phyloP scores from a whole-genome alignment of 92 coral and sea anemone species.

The Ricordea florida region DNA sequence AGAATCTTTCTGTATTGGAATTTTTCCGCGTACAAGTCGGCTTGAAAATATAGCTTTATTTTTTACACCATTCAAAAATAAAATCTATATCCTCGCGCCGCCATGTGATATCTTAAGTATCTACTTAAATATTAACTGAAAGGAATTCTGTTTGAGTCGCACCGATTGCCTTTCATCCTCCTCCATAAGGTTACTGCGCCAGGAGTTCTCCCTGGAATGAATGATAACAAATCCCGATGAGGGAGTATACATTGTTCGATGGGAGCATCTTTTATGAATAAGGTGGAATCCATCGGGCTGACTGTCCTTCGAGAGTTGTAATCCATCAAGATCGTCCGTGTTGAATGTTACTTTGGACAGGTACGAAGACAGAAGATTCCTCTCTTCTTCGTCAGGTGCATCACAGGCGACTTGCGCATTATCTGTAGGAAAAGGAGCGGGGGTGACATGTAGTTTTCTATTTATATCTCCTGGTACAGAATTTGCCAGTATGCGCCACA shows the following conservation, averaged over 20 bases:
- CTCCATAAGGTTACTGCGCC: not conserved
- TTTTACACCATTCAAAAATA: no score
- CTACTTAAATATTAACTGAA: not conserved
- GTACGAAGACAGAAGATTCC: not conserved
- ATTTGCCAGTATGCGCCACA: no score
- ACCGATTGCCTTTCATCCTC: not conserved
- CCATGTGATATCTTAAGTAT: not conserved
- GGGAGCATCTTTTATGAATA: not conserved
- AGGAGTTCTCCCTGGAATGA: constrained; percentile 2
- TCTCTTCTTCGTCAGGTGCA: not conserved
- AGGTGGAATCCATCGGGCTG: not conserved
- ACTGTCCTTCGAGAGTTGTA: not conserved
- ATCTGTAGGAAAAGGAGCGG: not conserved
- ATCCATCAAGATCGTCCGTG: not conserved
- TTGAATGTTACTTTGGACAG: not conserved
- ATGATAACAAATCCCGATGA: not conserved
- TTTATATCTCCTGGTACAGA: no score
- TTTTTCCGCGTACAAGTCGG: no score
- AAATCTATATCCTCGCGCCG: no score
- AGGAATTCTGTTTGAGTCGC: not conserved
- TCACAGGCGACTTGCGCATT: not conserved
- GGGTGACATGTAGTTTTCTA: no score
- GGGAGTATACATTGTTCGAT: not conserved
- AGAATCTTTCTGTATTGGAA: no score
- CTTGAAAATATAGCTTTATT: no score